Conservation (phyloP, 2,888 invertebrate species). For the Mesopsocus fuscifrons region DNA sequence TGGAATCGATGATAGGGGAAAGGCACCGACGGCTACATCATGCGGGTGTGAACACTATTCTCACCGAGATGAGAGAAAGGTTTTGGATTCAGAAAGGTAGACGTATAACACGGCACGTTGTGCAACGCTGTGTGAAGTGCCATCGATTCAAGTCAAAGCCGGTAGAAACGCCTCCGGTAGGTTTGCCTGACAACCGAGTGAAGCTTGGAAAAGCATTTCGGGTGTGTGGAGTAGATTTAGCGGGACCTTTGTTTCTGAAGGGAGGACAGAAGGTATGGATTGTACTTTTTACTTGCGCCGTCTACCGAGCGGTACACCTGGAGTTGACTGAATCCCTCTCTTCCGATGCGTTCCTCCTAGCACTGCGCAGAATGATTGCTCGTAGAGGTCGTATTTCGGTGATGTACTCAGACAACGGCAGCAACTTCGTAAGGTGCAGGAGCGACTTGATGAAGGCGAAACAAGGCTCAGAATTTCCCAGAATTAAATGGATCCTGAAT, state of each 20-base stretch:
- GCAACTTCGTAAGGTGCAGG: conserved; percentile 22
- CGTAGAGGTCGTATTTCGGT: conserved; percentile 20
- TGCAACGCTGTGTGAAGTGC: conserved; percentile 14
- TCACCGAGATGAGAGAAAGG: not conserved
- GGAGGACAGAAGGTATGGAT: conserved; percentile 20
- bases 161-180: conserved; percentile 15
- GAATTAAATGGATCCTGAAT: conserved; percentile 22
- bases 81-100: not conserved
- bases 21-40: conserved; percentile 8
- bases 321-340: conserved; percentile 20
- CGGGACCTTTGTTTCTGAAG: conserved; percentile 22
- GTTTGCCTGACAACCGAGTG: conserved; percentile 20
- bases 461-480: conserved; percentile 14
- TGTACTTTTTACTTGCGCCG: conserved; percentile 23
- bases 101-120: not conserved
- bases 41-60: conserved; percentile 7
- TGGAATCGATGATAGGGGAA: conserved; percentile 7
- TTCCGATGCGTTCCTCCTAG: conserved; percentile 19
- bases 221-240: conserved; percentile 21
- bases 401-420: conserved; percentile 23
- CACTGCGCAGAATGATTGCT: conserved; percentile 20
- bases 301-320: conserved; percentile 23
- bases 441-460: conserved; percentile 26
- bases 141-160: conserved; percentile 16
- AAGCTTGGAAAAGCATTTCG: conserved; percentile 19